Evolutionary conservation across 2,797 vertebrate genomes (phyloP).

Genomic region (Acropternis orthonyx): DNA sequence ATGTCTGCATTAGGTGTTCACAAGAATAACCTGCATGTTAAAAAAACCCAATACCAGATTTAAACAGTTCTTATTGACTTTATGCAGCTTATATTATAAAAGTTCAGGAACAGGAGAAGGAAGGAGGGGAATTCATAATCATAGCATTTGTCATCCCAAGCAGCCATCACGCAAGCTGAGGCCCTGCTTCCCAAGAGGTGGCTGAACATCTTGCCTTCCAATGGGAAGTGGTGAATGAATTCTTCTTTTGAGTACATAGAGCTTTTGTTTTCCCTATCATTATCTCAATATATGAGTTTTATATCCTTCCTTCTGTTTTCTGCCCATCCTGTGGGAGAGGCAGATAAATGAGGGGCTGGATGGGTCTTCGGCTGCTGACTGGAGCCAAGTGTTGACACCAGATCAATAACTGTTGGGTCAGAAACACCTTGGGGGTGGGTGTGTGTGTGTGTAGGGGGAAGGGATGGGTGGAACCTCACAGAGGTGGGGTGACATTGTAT

Average conservation of each 20-base stretch:
- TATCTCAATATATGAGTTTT: neutral
- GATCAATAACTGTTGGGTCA: too few relatives aligned
- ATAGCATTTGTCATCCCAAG: neutral
- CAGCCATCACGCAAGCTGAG: neutral
- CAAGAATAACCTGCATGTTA: neutral
- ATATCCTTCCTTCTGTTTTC: neutral
- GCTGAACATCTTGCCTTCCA: neutral
- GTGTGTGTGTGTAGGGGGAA: too few relatives aligned
- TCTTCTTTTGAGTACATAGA: neutral
- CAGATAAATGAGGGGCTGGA: neutral
- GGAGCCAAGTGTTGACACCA: neutral
- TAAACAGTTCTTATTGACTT: neutral
- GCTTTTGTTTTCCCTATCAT: neutral
- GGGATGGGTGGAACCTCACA: too few relatives aligned
- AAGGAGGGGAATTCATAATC: neutral
- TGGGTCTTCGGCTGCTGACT: neutral
- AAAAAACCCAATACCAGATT: neutral
- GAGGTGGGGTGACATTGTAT: too few relatives aligned
- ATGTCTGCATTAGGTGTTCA: neutral
- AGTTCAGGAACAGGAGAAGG: neutral
- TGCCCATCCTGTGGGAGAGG: neutral
- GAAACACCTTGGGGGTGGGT: too few relatives aligned
- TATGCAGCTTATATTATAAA: neutral
- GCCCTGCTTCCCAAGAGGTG: neutral
- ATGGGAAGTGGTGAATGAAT: neutral